Conservation (phyloP, 1,140 invertebrate species). For the Papilio dardanus region DNA sequence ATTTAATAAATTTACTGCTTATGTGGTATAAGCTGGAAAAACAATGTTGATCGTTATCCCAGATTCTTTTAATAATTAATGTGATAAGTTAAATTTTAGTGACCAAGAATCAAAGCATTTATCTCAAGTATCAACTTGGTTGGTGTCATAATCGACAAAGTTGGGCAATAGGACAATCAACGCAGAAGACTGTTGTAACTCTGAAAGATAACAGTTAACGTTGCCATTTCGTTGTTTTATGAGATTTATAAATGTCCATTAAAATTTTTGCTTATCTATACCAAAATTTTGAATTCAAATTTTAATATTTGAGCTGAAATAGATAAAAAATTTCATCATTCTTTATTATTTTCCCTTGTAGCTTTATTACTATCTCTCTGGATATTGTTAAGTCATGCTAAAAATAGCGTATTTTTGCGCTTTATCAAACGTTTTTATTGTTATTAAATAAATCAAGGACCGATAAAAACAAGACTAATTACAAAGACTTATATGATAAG, state of each 20-base stretch:
- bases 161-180: constrained; percentile 57
- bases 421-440: no score
- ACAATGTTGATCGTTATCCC: background rate
- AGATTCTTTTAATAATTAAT: background rate
- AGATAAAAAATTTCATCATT: background rate
- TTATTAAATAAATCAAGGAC: background rate
- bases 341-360: background rate
- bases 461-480: background rate
- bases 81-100: constrained; percentile 49
- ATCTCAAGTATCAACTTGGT: constrained; percentile 46
- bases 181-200: constrained; percentile 48
- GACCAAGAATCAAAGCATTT: constrained; percentile 41
- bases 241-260: constrained; percentile 34
- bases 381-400: background rate
- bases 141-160: constrained; percentile 54
- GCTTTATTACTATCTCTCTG: background rate
- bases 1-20: no score
- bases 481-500: background rate
- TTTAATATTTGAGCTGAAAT: background rate
- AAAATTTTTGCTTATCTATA: constrained; percentile 27
- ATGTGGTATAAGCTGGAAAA: background rate
- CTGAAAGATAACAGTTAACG: constrained; percentile 48
- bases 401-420: no score
- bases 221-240: constrained; percentile 41
- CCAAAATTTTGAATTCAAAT: background rate